Evolutionary conservation across 2,888 invertebrate species (phyloP), one percentile per base, ranked within the genome.

Genomic region (Himalopsyche tibetana): DNA sequence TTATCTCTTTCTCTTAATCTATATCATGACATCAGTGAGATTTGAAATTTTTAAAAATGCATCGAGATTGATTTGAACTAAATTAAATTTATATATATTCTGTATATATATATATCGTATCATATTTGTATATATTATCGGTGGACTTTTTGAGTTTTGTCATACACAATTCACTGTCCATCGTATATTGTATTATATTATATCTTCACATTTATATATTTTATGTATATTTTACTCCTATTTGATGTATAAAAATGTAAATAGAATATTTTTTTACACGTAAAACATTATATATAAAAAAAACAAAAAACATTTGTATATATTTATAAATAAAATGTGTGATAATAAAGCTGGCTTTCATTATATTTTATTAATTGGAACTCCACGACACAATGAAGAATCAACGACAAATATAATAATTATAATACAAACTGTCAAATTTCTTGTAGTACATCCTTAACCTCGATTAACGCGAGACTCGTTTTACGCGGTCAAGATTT

Each of bases 261-360:
- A 74, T 74, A 74, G 28, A 38, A 11, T 74, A n/a, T 19, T 74
- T 74, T 74, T 74, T 74, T 74, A 74, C 74, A 74, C 74, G 74
- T 74, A 74, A 74, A 74, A 74, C 3, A 69, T 69, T 28, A 28
- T 69, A 28, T 36, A 28, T n/a, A 69, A 69, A 69, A 36, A 12
- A 4, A 38, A 74, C 28, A 74, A 74, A 38, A 74, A 74, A 74
- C 12, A 36, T 74, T 74, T 74, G 74, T 74, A 74, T 74, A 74
- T 74, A 74, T 74, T 74, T 74, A 74, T 74, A 74, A 74, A 74
- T 74, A 74, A 74, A 74, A 74, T 74, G 74, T 74, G 74, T 74
- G 74, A 74, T 74, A 74, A 74, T 74, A 74, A 36, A 12, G 0
- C 9, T 74, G 74, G 38, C 15, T 74, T 74, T 36, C 38, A 36